Evolutionary conservation across 2,797 vertebrate species (phyloP).

Genomic region (Corythornis leucogaster): DNA sequence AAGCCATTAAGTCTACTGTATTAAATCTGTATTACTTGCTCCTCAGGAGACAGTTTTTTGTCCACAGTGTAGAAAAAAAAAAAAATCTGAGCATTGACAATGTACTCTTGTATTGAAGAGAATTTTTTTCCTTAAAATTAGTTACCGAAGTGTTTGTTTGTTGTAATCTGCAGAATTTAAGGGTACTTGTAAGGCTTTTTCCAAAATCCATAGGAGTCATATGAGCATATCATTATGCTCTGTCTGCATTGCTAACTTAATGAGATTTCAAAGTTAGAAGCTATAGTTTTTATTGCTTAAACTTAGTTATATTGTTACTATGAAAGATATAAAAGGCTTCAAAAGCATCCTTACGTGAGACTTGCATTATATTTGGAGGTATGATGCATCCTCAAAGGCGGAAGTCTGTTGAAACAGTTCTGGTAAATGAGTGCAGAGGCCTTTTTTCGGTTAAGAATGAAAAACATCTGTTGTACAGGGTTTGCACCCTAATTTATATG

Average conservation of each 20-base stretch:
- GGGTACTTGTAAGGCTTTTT: background rate
- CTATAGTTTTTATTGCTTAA: background rate
- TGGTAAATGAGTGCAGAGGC: background rate
- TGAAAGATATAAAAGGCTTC: background rate
- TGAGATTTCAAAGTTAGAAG: background rate
- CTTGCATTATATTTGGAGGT: background rate
- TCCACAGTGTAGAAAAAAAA: background rate
- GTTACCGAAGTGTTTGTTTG: background rate
- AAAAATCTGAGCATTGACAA: background rate
- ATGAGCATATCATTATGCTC: accelerated
- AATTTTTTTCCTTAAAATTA: background rate
- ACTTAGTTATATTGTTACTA: background rate
- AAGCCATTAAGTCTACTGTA: background rate
- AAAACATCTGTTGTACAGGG: background rate
- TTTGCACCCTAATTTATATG: background rate
- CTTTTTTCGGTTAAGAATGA: background rate
- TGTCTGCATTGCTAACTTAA: background rate
- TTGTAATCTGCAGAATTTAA: background rate
- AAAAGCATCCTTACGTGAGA: background rate
- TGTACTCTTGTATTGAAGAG: background rate
- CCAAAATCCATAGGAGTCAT: background rate
- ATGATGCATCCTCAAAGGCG: background rate
- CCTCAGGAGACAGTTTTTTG: background rate
- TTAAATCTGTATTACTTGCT: background rate
- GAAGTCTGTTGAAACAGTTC: background rate